phyloP scores from a whole-genome alignment of 1,140 invertebrate species.

The Saxidomus purpurata region DNA sequence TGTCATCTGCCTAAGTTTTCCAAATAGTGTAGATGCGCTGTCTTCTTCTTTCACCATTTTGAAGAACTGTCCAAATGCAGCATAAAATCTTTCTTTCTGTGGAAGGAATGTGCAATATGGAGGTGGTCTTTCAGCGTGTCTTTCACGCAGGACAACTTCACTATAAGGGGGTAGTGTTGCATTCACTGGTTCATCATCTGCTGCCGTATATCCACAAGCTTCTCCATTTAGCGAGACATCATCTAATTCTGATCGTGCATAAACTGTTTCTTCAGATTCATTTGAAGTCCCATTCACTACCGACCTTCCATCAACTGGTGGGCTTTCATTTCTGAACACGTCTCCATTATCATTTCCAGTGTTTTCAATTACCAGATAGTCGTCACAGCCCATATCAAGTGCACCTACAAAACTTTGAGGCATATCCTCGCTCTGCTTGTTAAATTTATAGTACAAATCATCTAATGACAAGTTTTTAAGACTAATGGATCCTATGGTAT shows the following conservation, averaged over 20 bases:
- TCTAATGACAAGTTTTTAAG: background rate
- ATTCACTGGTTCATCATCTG: background rate
- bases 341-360: background rate
- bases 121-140: background rate
- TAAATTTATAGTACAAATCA: constrained; percentile 21
- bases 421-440: constrained; percentile 23
- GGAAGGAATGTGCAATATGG: background rate
- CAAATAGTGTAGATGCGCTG: constrained; percentile 30
- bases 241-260: background rate
- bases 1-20: constrained; percentile 57
- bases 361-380: background rate
- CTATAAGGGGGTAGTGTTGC: background rate
- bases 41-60: constrained; percentile 35
- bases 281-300: background rate
- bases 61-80: constrained; percentile 34
- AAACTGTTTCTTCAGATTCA: too few species aligned
- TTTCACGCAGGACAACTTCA: background rate
- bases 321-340: background rate
- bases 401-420: constrained; percentile 42
- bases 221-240: background rate
- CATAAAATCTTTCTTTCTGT: constrained; percentile 39
- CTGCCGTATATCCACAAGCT: background rate
- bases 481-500: constrained; percentile 16
- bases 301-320: background rate
- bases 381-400: constrained; percentile 5